A percentile compares a stretch with the other conserved stretches of the same genome.
Evolutionary conservation across 2,888 invertebrate species (phyloP).

Genomic region (Cryptocheilus praepositus): DNA sequence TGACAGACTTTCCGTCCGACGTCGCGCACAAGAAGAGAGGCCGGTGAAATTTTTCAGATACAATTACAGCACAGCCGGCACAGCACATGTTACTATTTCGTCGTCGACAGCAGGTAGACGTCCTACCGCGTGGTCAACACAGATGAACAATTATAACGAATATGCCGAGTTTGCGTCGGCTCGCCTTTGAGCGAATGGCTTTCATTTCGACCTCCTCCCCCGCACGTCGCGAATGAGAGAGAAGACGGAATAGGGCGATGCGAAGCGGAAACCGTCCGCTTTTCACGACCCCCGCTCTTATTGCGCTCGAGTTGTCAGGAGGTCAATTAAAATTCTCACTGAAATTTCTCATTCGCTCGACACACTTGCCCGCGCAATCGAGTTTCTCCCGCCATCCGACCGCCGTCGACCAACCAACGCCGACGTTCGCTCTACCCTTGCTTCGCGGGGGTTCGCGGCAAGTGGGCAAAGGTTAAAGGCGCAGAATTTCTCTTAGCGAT

Average conservation of each 20-base stretch:
- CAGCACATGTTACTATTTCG: background rate
- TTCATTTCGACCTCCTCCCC: no score
- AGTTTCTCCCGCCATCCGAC: conserved; percentile 14
- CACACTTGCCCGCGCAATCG: conserved; percentile 33
- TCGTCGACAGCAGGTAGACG: no score
- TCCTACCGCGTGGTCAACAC: no score
- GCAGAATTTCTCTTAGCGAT: no score
- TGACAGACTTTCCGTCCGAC: no score
- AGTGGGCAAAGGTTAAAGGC: no score
- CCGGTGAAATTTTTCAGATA: background rate
- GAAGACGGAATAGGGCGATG: no score
- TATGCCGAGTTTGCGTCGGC: no score
- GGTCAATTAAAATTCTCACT: conserved; percentile 66
- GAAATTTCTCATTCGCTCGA: conserved; percentile 61
- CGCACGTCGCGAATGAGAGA: no score
- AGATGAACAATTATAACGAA: no score
- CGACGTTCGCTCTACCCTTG: conserved; percentile 19
- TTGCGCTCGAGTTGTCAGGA: conserved; percentile 51
- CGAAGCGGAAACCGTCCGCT: background rate
- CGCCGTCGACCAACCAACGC: background rate
- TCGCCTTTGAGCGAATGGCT: no score
- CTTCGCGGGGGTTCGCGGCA: conserved; percentile 20
- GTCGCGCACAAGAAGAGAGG: background rate
- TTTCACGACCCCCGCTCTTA: conserved; percentile 20
- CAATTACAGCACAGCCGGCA: background rate